Base-by-base conservation (phyloP, 2,797 vertebrate species). In the Euphonia xanthogaster region DNA sequence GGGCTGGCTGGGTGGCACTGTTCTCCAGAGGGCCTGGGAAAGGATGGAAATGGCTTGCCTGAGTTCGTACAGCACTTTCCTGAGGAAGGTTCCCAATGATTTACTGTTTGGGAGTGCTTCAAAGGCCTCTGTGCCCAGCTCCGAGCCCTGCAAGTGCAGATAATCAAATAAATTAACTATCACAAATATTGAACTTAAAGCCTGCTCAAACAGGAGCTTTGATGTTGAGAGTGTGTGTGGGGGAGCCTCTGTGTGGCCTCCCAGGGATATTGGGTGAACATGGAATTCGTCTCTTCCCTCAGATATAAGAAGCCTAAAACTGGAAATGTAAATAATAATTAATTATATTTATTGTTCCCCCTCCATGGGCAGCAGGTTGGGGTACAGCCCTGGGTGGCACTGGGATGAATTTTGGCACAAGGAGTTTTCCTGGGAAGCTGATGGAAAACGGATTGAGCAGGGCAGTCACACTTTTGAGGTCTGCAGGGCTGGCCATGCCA, bases 111-210 rank as follows among this genome's bases (percentile, higher is more conserved):
- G 93, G 93, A 90, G 79, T 13, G 35, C 89, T 96, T 97, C 96
- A 82, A 53, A 91, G 84, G 83, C 65, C 94, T 96, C 89, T 77
- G 40, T 92, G 93, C 93, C 88, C 82, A 75, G 82, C 78, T 61
- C 77, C n/a, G 81, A 95, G 78, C 90, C 91, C 37, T 83, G 63
- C 58, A 50, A 91, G 74, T n/a, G 42, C 71, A 50, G 86, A 45
- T 79, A 76, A 94, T 87, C 80, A 88, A 95, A 96, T 94, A 74
- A 90, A 84, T 84, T 21, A 90, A 39, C 88, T 81, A 44, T 96
- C 63, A 55, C 79, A 90, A 94, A 92, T 96, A 70, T 96, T 96
- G 70, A 88, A 87, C 91, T 94, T 88, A 54, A 39, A 61, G 80
- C 2, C 6, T 50, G 53, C 70, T 90, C 70, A n/a, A 13, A 33